phyloP scores from a whole-genome alignment of 2,888 invertebrate species.

The Celastrina argiolus region DNA sequence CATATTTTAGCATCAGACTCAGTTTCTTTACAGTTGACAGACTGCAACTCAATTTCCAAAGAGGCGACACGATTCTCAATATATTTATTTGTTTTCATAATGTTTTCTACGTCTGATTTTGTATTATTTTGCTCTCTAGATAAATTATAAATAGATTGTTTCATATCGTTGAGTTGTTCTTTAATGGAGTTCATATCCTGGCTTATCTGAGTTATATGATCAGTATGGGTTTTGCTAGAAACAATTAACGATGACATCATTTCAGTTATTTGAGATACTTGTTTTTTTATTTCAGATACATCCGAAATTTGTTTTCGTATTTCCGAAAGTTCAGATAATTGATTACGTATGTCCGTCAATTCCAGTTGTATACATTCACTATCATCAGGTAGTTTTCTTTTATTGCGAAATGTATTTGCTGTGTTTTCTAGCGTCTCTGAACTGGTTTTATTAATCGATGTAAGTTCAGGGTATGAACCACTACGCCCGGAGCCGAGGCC shows the following conservation, averaged over 20 bases:
- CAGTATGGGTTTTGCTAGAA: background rate
- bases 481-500: background rate
- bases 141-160: background rate
- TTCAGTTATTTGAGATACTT: conserved; percentile 1
- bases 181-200: background rate
- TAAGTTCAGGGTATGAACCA: background rate
- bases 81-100: background rate
- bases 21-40: background rate
- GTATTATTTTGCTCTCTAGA: background rate
- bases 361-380: background rate
- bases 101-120: background rate
- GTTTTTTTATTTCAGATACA: background rate
- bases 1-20: background rate
- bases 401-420: background rate
- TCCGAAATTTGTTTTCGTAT: background rate
- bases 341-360: background rate
- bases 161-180: background rate
- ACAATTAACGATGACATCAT: background rate
- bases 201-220: background rate
- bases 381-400: background rate
- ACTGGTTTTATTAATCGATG: background rate
- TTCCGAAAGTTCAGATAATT: background rate
- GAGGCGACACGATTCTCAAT: background rate
- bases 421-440: background rate
- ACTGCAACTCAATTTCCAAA: background rate